Percentiles rank a stretch among this genome's conserved stretches.
Evolutionary conservation across 2,113 vertebrate species (phyloP).

Genomic region (Cebus imitator): DNA sequence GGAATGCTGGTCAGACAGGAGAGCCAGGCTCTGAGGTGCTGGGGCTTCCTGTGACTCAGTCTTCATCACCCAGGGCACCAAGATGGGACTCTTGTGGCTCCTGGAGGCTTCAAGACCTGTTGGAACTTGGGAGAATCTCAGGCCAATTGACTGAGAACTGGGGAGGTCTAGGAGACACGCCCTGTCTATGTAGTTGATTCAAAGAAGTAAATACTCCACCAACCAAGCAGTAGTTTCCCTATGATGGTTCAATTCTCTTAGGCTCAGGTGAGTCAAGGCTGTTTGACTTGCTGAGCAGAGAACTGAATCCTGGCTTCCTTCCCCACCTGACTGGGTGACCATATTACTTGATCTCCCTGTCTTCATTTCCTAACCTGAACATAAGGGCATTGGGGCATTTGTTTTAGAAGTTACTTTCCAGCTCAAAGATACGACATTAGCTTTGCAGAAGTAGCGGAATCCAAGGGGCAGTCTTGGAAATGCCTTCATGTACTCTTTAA

Average conservation of each 20-base stretch:
- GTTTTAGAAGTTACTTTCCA: neutral
- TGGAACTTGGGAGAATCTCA: neutral
- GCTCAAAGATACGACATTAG: neutral
- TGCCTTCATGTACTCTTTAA: neutral
- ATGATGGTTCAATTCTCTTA: neutral
- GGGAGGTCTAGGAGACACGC: neutral
- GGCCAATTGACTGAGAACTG: neutral
- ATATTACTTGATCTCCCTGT: neutral
- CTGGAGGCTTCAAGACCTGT: neutral
- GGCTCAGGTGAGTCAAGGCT: neutral
- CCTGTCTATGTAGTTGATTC: neutral
- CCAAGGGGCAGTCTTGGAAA: neutral
- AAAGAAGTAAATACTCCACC: neutral
- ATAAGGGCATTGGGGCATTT: neutral
- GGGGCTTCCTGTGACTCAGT: neutral
- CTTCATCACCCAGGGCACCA: neutral
- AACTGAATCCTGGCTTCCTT: neutral
- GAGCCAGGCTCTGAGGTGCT: constrained; percentile 68
- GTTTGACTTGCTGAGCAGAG: neutral
- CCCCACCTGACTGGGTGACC: neutral
- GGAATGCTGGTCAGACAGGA: constrained; percentile 80
- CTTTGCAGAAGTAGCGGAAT: neutral
- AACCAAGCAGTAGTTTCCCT: neutral
- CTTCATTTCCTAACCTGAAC: neutral
- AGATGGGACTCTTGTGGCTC: neutral